phyloP scores from a whole-genome alignment of 1,140 invertebrate species.

The Ips typographus region DNA sequence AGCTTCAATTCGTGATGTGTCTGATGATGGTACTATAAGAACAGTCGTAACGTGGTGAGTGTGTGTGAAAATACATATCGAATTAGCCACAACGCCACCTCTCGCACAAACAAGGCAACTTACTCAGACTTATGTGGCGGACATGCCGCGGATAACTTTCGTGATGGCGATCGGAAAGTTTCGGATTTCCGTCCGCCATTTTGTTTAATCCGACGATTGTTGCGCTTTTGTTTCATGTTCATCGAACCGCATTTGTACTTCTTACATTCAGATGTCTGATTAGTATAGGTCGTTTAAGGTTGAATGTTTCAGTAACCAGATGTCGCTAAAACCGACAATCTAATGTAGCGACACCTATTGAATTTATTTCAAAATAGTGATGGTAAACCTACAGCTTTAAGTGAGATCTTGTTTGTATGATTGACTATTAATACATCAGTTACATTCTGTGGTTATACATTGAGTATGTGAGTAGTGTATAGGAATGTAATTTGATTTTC shows the following conservation, averaged over 20 bases:
- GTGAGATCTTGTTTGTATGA: no score
- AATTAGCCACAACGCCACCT: conserved; percentile 28
- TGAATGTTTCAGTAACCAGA: no score
- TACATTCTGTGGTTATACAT: no score
- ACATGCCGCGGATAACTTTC: conserved; percentile 42
- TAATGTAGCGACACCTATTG: no score
- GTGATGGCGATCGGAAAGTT: conserved; percentile 15
- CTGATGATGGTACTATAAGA: neutral
- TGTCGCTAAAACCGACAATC: no score
- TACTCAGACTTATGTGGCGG: conserved; percentile 50
- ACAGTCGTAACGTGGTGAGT: neutral
- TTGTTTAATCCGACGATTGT: neutral
- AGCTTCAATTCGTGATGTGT: neutral
- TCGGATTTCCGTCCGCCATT: conserved; percentile 5
- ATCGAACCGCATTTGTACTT: conserved; percentile 26
- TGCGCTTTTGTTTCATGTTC: no score
- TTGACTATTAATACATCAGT: no score
- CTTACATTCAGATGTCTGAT: conserved; percentile 33
- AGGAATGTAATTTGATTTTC: no score
- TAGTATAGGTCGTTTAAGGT: no score
- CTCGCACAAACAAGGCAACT: conserved; percentile 46
- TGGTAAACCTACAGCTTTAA: no score
- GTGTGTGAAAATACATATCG: neutral
- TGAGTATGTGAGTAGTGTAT: no score
- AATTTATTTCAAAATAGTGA: no score